Base-by-base conservation (phyloP, 1,140 invertebrate species). In the Colletes gigas region DNA sequence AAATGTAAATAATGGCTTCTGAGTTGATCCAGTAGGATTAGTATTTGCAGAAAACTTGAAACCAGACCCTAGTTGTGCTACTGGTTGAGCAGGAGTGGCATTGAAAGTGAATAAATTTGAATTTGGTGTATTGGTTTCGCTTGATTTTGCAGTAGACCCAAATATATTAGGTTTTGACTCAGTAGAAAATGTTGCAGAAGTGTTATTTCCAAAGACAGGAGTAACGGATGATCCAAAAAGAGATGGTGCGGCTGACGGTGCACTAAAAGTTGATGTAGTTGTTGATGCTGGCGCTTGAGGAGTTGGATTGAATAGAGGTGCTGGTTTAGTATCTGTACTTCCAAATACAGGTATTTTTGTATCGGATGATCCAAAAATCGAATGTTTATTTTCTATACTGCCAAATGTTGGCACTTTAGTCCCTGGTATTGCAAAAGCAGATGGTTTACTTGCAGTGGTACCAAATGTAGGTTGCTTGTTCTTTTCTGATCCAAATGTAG, bases 81-180 rank as follows among this genome's bases (percentile, higher is more conserved):
- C 67, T 19, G 86, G 52, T 68, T 86, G 69, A 30, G 78, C 60
- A 50, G 65, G 73, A 9, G 82, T 63, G 4, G 86, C 77, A 7
- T 86, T 90, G 60, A 92, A 92, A 0, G 87, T 81, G 9, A 91
- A 91, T 12, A 89, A 57, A 17, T 60, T 81, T 54, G 88, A 47
- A 50, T 59, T 81, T 15, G 82, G 17, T 17, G 70, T 19, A 2
- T 52, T 73, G 41, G 76, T 83, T 70, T 89, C 88, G 9, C 19
- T 65, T 19, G 67, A 59, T 21, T 90, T 89, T 7, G 84, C 66
- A 4, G 78, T 78, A 55, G 86, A 70, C 19, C 77, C 69, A 55
- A 90, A 90, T 15, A 89, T 83, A 54, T 50, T 78, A 1, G 89
- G n/a, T 14, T 81, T 67, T 8, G 88, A 65, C 12, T 70, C 55